These are phyloP conservation scores for Tenthredo distinguenda DNA, from an alignment of 2,888 invertebrate species.

Conservation along the genomic window DNA sequence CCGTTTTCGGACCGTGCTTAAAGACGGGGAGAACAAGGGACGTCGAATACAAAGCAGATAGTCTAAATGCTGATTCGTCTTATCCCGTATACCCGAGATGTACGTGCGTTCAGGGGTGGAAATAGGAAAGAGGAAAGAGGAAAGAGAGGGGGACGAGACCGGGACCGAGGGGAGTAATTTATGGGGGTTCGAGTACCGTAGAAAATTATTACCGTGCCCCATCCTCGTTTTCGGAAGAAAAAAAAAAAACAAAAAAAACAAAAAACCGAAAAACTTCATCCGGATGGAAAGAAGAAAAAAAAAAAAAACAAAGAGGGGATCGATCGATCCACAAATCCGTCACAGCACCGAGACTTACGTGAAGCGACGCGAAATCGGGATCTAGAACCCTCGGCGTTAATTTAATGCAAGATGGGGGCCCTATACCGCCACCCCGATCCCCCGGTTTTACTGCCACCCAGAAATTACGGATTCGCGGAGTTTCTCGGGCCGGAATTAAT, in stretches of 20 bases:
- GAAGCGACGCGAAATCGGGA: background rate
- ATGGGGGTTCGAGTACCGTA: slow-evolving; percentile 22
- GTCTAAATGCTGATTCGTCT: slow-evolving; percentile 47
- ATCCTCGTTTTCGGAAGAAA: too few relatives aligned
- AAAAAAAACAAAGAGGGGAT: too few relatives aligned
- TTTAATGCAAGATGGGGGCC: slow-evolving; percentile 42
- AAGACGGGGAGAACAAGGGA: background rate
- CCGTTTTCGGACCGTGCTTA: background rate
- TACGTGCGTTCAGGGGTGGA: background rate
- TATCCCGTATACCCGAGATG: slow-evolving; percentile 13
- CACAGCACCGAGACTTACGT: too few relatives aligned
- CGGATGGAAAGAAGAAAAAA: too few relatives aligned
- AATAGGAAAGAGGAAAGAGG: background rate
- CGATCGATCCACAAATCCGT: too few relatives aligned
- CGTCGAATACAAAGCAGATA: slow-evolving; percentile 41
- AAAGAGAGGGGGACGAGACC: background rate
- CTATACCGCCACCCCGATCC: too few relatives aligned
- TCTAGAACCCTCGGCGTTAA: background rate
- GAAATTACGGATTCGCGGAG: slow-evolving; percentile 37
- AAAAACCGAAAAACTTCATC: too few relatives aligned
- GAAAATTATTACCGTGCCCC: too few relatives aligned
- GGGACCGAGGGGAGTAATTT: background rate
- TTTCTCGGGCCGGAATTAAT: slow-evolving; percentile 41
- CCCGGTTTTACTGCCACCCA: background rate
- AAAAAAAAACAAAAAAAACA: too few relatives aligned